These are phyloP conservation scores for Oxycera nigricornis DNA, from an alignment of 2,888 invertebrate species.

Conservation along the genomic window DNA sequence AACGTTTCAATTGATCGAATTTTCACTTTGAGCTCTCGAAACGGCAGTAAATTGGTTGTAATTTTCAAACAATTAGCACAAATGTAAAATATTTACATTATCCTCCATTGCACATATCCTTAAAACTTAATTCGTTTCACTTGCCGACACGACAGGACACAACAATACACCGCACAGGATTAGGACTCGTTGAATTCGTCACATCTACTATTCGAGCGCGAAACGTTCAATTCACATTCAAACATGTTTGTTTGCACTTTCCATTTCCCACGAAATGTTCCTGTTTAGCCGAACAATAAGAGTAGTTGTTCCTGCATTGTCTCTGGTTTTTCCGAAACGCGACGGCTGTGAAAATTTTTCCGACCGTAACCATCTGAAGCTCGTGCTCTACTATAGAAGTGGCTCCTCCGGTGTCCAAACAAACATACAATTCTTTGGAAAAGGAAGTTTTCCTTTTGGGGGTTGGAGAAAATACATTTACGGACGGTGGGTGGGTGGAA, in stretches of 20 bases:
- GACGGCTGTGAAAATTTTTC: constrained; percentile 46
- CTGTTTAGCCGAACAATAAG: not conserved
- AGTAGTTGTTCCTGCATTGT: not conserved
- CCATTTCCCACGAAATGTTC: not conserved
- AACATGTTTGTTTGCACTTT: constrained; percentile 14
- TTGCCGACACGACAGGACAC: not conserved
- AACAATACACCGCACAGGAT: not conserved
- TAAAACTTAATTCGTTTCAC: not conserved
- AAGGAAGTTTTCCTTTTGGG: constrained; percentile 14
- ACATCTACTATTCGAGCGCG: not conserved
- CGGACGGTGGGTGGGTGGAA: constrained; percentile 16
- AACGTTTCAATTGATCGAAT: constrained; percentile 3
- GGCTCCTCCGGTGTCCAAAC: constrained; percentile 33
- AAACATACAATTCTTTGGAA: constrained; percentile 22
- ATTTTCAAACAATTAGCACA: not conserved
- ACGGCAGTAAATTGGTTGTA: constrained; percentile 19
- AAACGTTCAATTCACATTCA: constrained; percentile 7
- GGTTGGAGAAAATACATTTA: not conserved
- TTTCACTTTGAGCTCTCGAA: constrained; percentile 34
- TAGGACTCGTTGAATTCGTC: not conserved
- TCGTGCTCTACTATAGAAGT: constrained; percentile 61
- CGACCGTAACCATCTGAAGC: constrained; percentile 62
- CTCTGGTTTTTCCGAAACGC: constrained; percentile 26
- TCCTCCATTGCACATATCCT: constrained; percentile 20
- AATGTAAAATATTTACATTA: not conserved